phyloP scores from a whole-genome alignment of 2,888 invertebrate species.

The Sminthurides aquaticus region DNA sequence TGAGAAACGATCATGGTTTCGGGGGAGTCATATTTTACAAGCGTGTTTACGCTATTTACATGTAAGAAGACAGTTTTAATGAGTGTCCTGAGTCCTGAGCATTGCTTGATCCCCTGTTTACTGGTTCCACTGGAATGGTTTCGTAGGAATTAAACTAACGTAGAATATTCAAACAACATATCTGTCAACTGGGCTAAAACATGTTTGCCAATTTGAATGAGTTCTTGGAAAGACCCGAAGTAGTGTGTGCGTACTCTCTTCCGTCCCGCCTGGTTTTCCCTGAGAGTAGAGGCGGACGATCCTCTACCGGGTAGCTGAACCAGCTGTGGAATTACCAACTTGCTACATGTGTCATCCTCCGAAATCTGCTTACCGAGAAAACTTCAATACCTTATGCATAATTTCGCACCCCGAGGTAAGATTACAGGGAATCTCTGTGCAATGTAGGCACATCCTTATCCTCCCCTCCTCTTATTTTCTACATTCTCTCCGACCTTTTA shows the following conservation, averaged over 20 bases:
- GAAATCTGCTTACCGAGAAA: constrained; percentile 1
- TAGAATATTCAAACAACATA: constrained; percentile 5
- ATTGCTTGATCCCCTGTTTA: too few relatives aligned
- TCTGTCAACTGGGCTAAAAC: neutral
- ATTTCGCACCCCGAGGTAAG: neutral
- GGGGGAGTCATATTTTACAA: too few relatives aligned
- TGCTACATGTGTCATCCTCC: neutral
- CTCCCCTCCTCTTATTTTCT: constrained; percentile 1
- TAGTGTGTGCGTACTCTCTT: neutral
- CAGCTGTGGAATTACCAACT: neutral
- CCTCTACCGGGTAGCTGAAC: neutral
- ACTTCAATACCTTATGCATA: neutral
- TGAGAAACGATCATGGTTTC: too few relatives aligned
- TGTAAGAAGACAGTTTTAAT: too few relatives aligned
- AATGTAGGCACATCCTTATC: neutral
- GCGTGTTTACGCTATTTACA: too few relatives aligned
- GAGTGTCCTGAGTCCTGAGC: too few relatives aligned
- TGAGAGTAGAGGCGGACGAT: too few relatives aligned
- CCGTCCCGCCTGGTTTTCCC: too few relatives aligned
- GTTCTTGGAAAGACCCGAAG: constrained; percentile 1
- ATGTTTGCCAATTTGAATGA: constrained; percentile 1
- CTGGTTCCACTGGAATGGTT: too few relatives aligned
- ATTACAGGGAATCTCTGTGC: neutral
- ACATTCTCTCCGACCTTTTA: too few relatives aligned
- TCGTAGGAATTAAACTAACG: neutral